These are phyloP conservation scores for Hyles vespertilio DNA, from an alignment of 1,140 invertebrate genomes.

Conservation along the genomic window DNA sequence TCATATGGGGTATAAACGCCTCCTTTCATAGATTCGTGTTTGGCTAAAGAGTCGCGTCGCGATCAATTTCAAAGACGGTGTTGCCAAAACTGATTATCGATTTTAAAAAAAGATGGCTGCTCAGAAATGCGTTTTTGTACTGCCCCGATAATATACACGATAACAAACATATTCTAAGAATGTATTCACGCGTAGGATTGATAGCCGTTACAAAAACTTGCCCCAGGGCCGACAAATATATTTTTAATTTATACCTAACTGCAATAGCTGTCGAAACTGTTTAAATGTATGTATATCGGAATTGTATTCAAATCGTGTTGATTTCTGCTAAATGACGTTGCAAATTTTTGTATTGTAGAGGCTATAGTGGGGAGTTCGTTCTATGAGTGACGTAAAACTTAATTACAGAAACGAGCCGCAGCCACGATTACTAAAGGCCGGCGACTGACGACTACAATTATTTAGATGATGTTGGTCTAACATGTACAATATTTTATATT, in stretches of 20 bases:
- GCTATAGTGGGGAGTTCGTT: constrained; percentile 62
- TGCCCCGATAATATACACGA: no score
- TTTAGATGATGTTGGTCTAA: constrained; percentile 54
- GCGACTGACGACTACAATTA: constrained; percentile 61
- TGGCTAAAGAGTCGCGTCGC: neutral
- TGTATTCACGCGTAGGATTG: no score
- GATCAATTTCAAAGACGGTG: no score
- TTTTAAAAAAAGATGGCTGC: no score
- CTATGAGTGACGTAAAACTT: constrained; percentile 69
- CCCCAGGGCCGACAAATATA: no score
- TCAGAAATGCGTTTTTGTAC: no score
- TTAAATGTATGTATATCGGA: constrained; percentile 1
- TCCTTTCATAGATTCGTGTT: constrained; percentile 10
- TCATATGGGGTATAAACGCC: constrained; percentile 14
- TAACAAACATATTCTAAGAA: no score
- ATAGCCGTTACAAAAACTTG: no score
- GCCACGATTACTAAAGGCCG: constrained; percentile 55
- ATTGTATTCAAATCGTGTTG: constrained; percentile 22
- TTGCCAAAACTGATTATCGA: no score
- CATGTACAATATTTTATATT: constrained; percentile 49
- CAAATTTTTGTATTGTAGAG: constrained; percentile 60
- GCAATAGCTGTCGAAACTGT: neutral
- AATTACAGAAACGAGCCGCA: constrained; percentile 65
- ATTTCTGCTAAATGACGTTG: constrained; percentile 49
- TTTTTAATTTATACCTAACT: no score